Percentiles rank a stretch among this genome's conserved stretches.
Conservation (phyloP, 2,888 invertebrate genomes). For the Phragmatobia fuliginosa region DNA sequence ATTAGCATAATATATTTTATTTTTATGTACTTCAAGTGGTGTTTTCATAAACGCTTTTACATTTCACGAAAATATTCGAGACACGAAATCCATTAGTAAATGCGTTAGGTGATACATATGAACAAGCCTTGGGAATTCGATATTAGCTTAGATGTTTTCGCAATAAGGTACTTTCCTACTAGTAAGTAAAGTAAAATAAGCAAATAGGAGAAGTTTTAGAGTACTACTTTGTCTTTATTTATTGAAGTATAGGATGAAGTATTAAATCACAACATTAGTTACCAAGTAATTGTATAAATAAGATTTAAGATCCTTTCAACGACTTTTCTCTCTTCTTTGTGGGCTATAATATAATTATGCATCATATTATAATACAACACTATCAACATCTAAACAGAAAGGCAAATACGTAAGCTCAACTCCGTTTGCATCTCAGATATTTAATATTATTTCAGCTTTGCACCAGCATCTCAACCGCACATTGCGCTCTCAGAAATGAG, state of each 20-base stretch:
- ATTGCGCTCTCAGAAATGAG: slow-evolving; percentile 15
- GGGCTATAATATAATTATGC: background rate
- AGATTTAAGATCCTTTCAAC: background rate
- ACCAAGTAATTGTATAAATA: too few relatives aligned
- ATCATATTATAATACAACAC: background rate
- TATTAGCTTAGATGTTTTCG: slow-evolving; percentile 42
- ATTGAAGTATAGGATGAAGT: too few relatives aligned
- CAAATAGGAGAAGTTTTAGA: background rate
- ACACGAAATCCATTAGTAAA: slow-evolving; percentile 65
- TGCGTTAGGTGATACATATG: slow-evolving; percentile 52
- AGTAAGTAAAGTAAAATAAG: background rate
- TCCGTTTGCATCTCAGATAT: background rate
- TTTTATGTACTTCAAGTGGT: slow-evolving; percentile 37
- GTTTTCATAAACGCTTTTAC: slow-evolving; percentile 48
- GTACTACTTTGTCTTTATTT: background rate
- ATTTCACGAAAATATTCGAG: slow-evolving; percentile 52
- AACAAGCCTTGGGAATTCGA: slow-evolving; percentile 51
- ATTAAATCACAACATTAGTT: too few relatives aligned
- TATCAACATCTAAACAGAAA: background rate
- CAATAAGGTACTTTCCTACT: slow-evolving; percentile 18
- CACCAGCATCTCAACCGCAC: background rate
- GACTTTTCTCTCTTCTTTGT: background rate
- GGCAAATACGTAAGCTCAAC: background rate
- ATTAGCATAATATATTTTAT: slow-evolving; percentile 34
- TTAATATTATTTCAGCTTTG: background rate